Evolutionary conservation across 2,113 vertebrate genomes (phyloP).

Genomic region (Vulpes lagopus): DNA sequence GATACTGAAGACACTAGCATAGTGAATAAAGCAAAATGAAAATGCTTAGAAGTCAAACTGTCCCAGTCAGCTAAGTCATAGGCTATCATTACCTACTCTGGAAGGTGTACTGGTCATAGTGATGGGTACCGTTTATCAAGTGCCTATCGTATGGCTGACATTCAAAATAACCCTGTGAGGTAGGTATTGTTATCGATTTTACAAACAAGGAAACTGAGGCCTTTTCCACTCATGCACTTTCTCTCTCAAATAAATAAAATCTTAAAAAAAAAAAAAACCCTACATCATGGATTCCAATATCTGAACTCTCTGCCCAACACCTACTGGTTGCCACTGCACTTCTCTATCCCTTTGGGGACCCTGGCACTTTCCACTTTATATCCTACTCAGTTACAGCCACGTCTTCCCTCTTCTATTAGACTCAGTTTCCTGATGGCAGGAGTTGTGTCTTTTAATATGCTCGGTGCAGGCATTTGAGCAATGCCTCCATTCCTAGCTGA

Average conservation of each 20-base stretch:
- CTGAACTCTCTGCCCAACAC: not conserved
- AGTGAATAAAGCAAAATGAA: not conserved
- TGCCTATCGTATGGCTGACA: not conserved
- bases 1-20: not conserved
- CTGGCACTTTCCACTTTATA: not conserved
- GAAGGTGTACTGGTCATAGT: not conserved
- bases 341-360: not conserved
- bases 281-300: not conserved
- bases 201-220: conserved; percentile 32
- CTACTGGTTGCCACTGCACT: not conserved
- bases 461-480: not conserved
- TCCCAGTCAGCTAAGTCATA: not conserved
- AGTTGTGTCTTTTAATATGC: not conserved
- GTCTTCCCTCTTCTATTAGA: not conserved
- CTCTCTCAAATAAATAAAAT: not conserved
- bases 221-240: not conserved
- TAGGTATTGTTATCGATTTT: not conserved
- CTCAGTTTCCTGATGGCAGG: not conserved
- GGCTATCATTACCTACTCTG: not conserved
- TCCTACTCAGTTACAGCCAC: not conserved
- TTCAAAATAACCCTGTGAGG: not conserved
- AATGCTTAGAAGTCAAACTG: not conserved
- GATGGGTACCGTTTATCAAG: not conserved
- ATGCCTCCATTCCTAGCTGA: not conserved
- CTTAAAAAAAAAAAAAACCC: not conserved